Evolutionary conservation across 2,113 vertebrate species (phyloP).

Genomic region (Echinops telfairi): DNA sequence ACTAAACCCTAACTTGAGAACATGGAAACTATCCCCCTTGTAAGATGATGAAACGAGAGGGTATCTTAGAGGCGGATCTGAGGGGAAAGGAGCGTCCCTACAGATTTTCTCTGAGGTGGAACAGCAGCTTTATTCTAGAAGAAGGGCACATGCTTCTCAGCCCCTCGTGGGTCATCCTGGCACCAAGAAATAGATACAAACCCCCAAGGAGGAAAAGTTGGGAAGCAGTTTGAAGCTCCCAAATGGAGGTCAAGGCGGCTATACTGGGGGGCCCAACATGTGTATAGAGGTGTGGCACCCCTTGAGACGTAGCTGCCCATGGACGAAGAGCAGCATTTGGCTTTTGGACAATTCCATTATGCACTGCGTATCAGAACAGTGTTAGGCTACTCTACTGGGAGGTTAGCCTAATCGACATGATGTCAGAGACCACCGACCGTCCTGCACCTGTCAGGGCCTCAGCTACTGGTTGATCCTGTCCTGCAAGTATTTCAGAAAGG

Average conservation of each 20-base stretch:
- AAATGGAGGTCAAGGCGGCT: neutral
- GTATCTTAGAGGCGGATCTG: neutral
- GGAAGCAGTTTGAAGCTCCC: neutral
- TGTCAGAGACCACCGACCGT: no score
- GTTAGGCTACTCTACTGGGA: no score
- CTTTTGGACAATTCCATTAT: neutral
- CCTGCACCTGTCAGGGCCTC: no score
- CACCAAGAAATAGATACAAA: neutral
- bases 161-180: neutral
- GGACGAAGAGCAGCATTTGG: neutral
- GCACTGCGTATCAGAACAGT: no score
- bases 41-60: neutral
- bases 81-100: neutral
- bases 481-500: no score
- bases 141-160: neutral
- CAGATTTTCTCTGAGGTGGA: neutral
- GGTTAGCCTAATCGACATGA: no score
- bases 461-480: no score
- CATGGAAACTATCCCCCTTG: neutral
- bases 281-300: accelerated
- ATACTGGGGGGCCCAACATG: neutral
- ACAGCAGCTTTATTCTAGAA: neutral
- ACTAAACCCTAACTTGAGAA: neutral
- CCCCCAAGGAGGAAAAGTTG: neutral
- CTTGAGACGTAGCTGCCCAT: neutral